Evolutionary conservation across 1,140 invertebrate species (phyloP), one percentile per base, ranked within the genome.

Genomic region (Hetaerina americana): DNA sequence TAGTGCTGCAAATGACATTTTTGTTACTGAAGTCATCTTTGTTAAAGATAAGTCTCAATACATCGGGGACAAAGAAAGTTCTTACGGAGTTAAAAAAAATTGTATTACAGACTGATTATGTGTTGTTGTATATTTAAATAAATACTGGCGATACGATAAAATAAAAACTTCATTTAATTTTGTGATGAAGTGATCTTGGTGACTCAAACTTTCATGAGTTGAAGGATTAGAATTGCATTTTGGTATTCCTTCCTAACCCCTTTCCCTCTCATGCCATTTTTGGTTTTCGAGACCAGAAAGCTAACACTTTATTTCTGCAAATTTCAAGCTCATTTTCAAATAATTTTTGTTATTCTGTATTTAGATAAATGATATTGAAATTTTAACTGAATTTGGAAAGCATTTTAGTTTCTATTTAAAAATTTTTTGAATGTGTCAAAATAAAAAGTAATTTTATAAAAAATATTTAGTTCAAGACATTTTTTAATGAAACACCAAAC

Each of bases 81-180:
- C n/a, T n/a, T n/a, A n/a, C n/a, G n/a, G n/a, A n/a, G n/a, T n/a
- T n/a, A n/a, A n/a, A n/a, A n/a, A n/a, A n/a, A n/a, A n/a, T n/a
- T n/a, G n/a, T 57, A 18, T 57, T 57, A 57, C 40, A 57, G 40
- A 57, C 40, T 57, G 40, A 57, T 57, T 57, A n/a, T 57, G 40
- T 57, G 40, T 57, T 57, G 40, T 57, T 57, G 40, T 57, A 57
- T 57, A 57, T 57, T 57, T 57, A 57, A 57, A 57, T 57, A 57
- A 57, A 57, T 57, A n/a, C 40, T 57, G 40, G 22, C 22, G 40
- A n/a, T 57, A 57, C 40, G 22, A n/a, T n/a, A n/a, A n/a, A n/a
- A n/a, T n/a, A n/a, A 57, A 57, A 2, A 57, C 22, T 57, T 57
- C 18, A 8, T 57, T 2, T 57, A 57, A 57, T 57, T 57, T 57